phyloP scores from a whole-genome alignment of 2,113 vertebrate genomes.

The Xenopus borealis region DNA sequence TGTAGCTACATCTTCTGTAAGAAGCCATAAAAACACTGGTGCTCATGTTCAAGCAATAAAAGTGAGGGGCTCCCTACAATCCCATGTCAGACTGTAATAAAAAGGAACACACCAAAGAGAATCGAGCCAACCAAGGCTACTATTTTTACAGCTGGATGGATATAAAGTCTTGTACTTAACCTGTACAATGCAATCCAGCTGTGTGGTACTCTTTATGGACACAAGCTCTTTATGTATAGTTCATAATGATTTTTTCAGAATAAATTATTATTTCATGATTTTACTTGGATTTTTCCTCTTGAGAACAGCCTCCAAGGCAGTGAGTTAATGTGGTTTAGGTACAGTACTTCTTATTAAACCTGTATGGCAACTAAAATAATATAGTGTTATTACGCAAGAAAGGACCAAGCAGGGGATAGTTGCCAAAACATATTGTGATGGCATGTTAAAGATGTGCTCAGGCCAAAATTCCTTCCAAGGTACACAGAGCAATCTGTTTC shows the following conservation, averaged over 20 bases:
- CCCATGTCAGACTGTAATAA: neutral
- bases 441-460: slow-evolving; percentile 12
- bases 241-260: slow-evolving; percentile 10
- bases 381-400: slow-evolving; percentile 18
- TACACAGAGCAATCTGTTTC: slow-evolving; percentile 19
- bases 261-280: slow-evolving; percentile 7
- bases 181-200: neutral
- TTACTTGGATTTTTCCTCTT: neutral
- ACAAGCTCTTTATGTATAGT: neutral
- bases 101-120: neutral
- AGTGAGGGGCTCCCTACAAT: neutral
- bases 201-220: neutral
- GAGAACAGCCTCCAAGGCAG: neutral
- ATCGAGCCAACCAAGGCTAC: neutral
- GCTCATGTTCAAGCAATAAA: neutral
- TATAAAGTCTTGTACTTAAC: neutral
- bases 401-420: slow-evolving; percentile 12
- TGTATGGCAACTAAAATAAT: slow-evolving; percentile 31
- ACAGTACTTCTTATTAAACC: slow-evolving; percentile 5
- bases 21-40: too few species aligned
- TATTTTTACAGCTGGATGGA: neutral
- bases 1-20: too few species aligned
- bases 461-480: slow-evolving; percentile 7
- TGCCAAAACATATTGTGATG: slow-evolving; percentile 29
- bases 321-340: slow-evolving; percentile 29